Evolutionary conservation across 2,797 vertebrate species (phyloP).

Genomic region (Pseudotriccus pelzelni): DNA sequence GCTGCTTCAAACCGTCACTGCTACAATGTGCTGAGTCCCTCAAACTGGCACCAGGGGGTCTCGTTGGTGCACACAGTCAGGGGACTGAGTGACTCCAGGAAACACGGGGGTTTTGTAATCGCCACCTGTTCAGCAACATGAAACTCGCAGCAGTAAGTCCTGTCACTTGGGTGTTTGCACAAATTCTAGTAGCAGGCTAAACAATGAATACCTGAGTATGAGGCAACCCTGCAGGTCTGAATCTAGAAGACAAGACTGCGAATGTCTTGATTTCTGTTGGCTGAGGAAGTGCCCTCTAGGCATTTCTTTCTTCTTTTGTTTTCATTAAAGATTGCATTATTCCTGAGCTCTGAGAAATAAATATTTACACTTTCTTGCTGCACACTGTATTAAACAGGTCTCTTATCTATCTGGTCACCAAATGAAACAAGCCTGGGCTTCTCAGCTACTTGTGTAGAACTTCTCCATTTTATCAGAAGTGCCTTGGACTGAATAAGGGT

Average conservation of each 20-base stretch:
- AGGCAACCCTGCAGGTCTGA: neutral
- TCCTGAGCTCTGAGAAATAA: neutral
- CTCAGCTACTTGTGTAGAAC: neutral
- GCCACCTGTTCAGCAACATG: neutral
- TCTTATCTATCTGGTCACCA: neutral
- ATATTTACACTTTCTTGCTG: neutral
- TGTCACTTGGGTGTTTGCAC: neutral
- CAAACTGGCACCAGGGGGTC: neutral
- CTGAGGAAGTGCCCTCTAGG: neutral
- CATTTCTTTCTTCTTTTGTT: neutral
- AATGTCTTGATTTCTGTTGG: neutral
- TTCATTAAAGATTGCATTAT: neutral
- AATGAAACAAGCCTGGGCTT: neutral
- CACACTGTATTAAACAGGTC: neutral
- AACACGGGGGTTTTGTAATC: accelerated
- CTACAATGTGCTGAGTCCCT: accelerated
- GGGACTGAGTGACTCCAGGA: neutral
- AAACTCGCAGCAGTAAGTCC: neutral
- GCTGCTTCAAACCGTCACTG: neutral
- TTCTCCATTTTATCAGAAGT: neutral
- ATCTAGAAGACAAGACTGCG: neutral
- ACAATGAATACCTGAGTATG: neutral
- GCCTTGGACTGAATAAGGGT: neutral
- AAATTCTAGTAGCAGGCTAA: neutral
- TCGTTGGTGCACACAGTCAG: neutral